Percentiles rank a stretch among this genome's conserved stretches.
phyloP scores from a whole-genome alignment of 2,888 invertebrate genomes.

The Phortica magna region DNA sequence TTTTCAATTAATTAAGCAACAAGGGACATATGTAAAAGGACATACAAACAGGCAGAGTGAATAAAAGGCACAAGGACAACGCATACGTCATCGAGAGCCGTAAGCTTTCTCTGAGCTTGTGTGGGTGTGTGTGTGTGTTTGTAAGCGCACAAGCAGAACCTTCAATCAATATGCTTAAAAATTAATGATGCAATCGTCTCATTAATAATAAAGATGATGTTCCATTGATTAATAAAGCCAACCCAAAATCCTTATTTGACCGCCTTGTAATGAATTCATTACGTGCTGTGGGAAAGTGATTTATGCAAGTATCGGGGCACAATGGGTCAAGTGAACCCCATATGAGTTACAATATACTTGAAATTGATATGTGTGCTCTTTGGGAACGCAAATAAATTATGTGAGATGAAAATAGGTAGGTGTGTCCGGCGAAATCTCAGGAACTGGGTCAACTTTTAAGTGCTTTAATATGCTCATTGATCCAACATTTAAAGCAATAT shows the following conservation, averaged over 20 bases:
- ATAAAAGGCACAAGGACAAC: not conserved
- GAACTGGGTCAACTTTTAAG: no score
- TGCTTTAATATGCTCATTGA: no score
- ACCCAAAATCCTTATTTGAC: not conserved
- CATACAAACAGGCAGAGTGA: not conserved
- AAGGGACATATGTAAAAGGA: slow-evolving; percentile 39
- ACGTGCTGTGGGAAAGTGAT: not conserved
- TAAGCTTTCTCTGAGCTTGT: not conserved
- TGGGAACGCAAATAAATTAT: not conserved
- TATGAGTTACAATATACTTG: not conserved
- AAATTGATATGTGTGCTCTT: not conserved
- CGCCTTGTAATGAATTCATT: not conserved
- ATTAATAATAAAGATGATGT: slow-evolving; percentile 29
- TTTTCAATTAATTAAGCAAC: slow-evolving; percentile 70
- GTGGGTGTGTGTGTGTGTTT: not conserved
- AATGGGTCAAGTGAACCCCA: not conserved
- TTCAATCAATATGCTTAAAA: not conserved
- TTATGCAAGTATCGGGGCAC: not conserved
- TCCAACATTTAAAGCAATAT: no score
- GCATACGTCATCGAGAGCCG: not conserved
- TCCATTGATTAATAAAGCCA: slow-evolving; percentile 28
- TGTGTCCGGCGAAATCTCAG: no score
- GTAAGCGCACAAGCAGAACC: not conserved
- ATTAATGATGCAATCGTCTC: slow-evolving; percentile 31
- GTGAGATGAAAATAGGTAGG: not conserved